Conservation (phyloP, 1,140 invertebrate genomes). For the Ceratoteleas bidentatus region DNA sequence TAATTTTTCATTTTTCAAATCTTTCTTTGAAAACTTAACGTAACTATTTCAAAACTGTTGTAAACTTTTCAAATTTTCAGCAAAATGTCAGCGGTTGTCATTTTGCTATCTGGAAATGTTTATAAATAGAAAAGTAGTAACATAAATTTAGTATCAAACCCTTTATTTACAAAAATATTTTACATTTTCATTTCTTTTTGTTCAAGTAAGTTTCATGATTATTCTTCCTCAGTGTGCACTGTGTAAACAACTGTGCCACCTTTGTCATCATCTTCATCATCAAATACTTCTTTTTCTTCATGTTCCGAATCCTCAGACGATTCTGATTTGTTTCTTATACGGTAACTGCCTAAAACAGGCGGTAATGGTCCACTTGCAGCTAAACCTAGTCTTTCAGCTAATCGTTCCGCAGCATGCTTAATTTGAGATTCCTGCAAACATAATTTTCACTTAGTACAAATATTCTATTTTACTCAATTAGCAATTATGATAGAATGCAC, state of each 20-base stretch:
- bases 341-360: constrained; percentile 63
- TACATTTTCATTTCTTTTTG: neutral
- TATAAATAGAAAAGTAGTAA: neutral
- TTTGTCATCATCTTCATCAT: constrained; percentile 79
- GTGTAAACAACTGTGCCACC: constrained; percentile 77
- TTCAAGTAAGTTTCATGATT: neutral
- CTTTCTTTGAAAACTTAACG: no score
- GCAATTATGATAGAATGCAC: neutral
- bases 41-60: no score
- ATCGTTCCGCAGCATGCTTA: constrained; percentile 79
- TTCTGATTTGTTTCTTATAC: constrained; percentile 57
- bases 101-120: no score
- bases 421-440: constrained; percentile 77
- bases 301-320: constrained; percentile 67
- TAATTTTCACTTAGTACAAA: constrained; percentile 35
- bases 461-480: constrained; percentile 3
- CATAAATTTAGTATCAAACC: no score
- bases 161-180: constrained; percentile 10
- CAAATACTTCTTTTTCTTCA: constrained; percentile 77
- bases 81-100: no score
- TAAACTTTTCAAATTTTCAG: no score
- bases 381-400: constrained; percentile 72
- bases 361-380: constrained; percentile 62
- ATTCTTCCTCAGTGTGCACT: constrained; percentile 60
- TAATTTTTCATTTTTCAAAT: no score